Percentiles rank a stretch among this genome's conserved stretches.
Conservation (phyloP, 2,797 vertebrate species). For the Chaenodraco wilsoni region DNA sequence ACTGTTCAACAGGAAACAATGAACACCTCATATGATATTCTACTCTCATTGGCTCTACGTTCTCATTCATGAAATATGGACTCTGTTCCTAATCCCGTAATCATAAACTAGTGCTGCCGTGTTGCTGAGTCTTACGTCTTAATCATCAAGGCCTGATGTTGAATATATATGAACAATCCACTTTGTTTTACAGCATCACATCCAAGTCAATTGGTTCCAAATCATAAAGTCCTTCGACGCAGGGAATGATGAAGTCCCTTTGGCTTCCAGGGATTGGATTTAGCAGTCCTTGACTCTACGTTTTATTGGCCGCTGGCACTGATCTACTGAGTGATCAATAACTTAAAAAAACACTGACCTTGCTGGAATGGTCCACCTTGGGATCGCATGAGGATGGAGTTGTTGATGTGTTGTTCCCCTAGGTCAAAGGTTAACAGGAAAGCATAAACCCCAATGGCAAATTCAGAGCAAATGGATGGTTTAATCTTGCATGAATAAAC, state of each 20-base stretch:
- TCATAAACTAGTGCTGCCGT: conserved; percentile 45
- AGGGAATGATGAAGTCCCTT: conserved; percentile 67
- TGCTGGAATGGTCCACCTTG: conserved; percentile 54
- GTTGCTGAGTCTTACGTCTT: conserved; percentile 54
- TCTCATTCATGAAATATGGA: conserved; percentile 46
- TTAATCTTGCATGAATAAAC: conserved; percentile 40
- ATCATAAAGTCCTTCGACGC: conserved; percentile 75
- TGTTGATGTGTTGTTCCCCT: conserved; percentile 26
- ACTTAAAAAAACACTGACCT: conserved; percentile 72
- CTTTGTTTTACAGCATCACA: conserved; percentile 72
- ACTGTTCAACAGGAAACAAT: conserved; percentile 34
- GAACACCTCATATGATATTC: conserved; percentile 35
- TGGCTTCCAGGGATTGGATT: conserved; percentile 71
- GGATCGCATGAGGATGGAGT: conserved; percentile 31
- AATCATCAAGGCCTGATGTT: conserved; percentile 50
- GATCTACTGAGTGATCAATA: conserved; percentile 74
- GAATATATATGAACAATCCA: conserved; percentile 66
- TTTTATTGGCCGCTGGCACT: conserved; percentile 70
- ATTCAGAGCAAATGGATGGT: conserved; percentile 32
- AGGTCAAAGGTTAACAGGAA: conserved; percentile 56
- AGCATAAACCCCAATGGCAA: conserved; percentile 34
- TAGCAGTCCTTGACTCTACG: conserved; percentile 72
- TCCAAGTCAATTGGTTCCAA: conserved; percentile 77
- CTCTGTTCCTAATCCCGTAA: conserved; percentile 43
- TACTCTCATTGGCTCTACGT: background rate